Evolutionary conservation across 2,888 invertebrate species (phyloP).

Genomic region (Drosophila imparisetae): DNA sequence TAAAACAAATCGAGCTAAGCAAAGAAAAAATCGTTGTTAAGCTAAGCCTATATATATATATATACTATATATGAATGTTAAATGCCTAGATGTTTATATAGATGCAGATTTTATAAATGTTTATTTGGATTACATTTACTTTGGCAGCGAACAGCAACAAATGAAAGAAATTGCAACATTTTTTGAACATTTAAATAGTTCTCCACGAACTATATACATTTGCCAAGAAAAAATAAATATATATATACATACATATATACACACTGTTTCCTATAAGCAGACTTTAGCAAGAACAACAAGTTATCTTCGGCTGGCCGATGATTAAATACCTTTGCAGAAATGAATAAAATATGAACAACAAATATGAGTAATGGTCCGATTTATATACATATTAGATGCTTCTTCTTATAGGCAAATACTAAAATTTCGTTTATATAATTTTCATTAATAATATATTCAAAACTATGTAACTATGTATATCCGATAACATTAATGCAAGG

Average conservation of each 20-base stretch:
- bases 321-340: constrained; percentile 16
- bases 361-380: neutral
- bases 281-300: neutral
- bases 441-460: neutral
- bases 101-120: constrained; percentile 49
- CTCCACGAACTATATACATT: constrained; percentile 21
- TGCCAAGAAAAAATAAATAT: constrained; percentile 18
- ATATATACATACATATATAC: constrained; percentile 1
- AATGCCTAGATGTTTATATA: constrained; percentile 44
- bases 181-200: constrained; percentile 40
- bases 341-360: neutral
- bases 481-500: constrained; percentile 6
- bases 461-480: neutral
- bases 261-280: constrained; percentile 38
- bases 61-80: constrained; percentile 33
- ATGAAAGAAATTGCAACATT: constrained; percentile 21
- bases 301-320: neutral
- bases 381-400: neutral
- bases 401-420: neutral
- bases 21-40: constrained; percentile 14
- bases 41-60: constrained; percentile 13
- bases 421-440: neutral
- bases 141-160: constrained; percentile 29
- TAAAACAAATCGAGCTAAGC: constrained; percentile 49
- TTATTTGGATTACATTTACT: constrained; percentile 48